Evolutionary conservation across 2,113 vertebrate genomes (phyloP).

Genomic region (Sinocyclocheilus anshuiensis): DNA sequence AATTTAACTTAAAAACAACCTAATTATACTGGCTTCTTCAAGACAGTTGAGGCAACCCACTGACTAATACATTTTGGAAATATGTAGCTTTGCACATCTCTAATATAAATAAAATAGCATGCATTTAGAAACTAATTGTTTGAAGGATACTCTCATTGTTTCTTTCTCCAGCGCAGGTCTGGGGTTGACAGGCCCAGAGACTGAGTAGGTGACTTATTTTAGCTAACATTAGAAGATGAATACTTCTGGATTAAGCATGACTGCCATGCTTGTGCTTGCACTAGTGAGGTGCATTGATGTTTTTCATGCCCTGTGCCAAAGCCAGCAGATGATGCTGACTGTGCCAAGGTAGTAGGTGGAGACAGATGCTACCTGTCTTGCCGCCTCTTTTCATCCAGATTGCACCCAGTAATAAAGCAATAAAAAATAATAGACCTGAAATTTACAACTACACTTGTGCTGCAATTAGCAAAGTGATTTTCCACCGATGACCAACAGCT

Average conservation of each 20-base stretch:
- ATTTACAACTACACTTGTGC: slow-evolving; percentile 68
- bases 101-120: background rate
- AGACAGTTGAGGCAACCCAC: background rate
- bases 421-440: slow-evolving; percentile 74
- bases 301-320: slow-evolving; percentile 78
- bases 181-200: slow-evolving; percentile 32
- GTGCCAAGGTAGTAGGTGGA: slow-evolving; percentile 81
- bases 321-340: slow-evolving; percentile 76
- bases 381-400: slow-evolving; percentile 73
- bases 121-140: slow-evolving; percentile 6
- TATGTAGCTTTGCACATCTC: background rate
- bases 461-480: slow-evolving; percentile 68
- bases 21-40: background rate
- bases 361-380: slow-evolving; percentile 83
- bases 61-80: background rate
- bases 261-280: slow-evolving; percentile 76
- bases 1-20: background rate
- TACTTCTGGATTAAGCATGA: slow-evolving; percentile 70
- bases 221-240: slow-evolving; percentile 50
- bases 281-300: slow-evolving; percentile 80
- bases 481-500: slow-evolving; percentile 53
- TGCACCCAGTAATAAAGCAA: slow-evolving; percentile 76
- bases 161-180: slow-evolving; percentile 25
- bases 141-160: background rate
- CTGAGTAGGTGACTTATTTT: slow-evolving; percentile 45